Evolutionary conservation across 2,113 vertebrate species (phyloP).

Genomic region (Lepidothrix coronata): DNA sequence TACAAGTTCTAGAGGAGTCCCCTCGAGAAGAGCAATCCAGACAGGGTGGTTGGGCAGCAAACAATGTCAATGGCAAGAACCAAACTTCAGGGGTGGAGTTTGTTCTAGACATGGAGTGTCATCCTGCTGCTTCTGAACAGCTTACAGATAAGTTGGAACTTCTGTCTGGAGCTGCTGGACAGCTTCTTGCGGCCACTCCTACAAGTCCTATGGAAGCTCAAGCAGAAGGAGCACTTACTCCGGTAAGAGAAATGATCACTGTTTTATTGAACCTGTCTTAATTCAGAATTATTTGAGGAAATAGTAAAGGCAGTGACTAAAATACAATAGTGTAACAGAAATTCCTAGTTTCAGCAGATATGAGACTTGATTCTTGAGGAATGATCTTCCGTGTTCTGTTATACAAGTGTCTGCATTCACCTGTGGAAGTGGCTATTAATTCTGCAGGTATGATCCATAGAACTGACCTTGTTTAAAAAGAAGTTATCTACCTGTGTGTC

Average conservation of each 20-base stretch:
- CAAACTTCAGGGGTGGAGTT: constrained; percentile 60
- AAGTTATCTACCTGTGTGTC: background rate
- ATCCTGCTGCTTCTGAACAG: constrained; percentile 67
- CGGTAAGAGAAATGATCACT: constrained; percentile 80
- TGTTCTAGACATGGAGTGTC: constrained; percentile 57
- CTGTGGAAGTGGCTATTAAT: background rate
- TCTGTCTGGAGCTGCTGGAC: constrained; percentile 75
- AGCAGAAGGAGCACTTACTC: constrained; percentile 90
- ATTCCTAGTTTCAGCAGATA: background rate
- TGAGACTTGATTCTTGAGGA: background rate
- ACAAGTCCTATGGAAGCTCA: constrained; percentile 92
- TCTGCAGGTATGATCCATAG: background rate
- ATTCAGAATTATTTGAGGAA: background rate
- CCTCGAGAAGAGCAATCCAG: constrained; percentile 76
- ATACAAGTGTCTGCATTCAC: background rate
- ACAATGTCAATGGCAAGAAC: constrained; percentile 44
- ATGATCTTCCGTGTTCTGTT: background rate
- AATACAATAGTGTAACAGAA: background rate
- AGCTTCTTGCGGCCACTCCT: constrained; percentile 83
- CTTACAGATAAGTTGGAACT: constrained; percentile 84
- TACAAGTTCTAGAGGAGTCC: constrained; percentile 81
- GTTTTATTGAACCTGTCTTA: background rate
- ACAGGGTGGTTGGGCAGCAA: constrained; percentile 62
- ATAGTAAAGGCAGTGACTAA: background rate
- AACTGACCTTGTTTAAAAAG: background rate